Conservation (phyloP, 1,140 invertebrate genomes). For the Luehdorfia chinensis region DNA sequence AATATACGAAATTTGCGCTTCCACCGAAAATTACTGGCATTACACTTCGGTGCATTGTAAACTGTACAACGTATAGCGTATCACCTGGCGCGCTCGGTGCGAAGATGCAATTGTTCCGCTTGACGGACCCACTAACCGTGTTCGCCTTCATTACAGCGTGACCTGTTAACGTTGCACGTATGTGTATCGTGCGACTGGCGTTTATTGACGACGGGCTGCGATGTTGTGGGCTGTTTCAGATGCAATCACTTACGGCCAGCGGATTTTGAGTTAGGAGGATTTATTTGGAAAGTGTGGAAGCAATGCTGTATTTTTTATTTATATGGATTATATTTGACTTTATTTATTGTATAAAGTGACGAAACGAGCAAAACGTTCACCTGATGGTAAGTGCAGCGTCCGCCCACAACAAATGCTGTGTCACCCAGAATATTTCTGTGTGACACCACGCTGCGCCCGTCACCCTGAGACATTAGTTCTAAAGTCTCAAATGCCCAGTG, state of each 20-base stretch:
- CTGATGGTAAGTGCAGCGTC: no score
- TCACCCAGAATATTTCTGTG: no score
- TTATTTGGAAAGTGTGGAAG: not conserved
- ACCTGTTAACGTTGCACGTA: constrained; percentile 22
- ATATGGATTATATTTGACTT: no score
- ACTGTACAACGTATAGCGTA: constrained; percentile 22
- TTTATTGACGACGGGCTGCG: not conserved
- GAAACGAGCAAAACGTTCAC: no score
- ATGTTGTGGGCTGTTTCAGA: not conserved
- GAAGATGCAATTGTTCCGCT: constrained; percentile 54
- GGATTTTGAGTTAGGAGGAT: not conserved
- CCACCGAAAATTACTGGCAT: constrained; percentile 27
- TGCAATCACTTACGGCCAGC: not conserved
- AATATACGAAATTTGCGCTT: constrained; percentile 22
- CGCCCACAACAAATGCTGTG: no score
- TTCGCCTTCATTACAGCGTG: constrained; percentile 45
- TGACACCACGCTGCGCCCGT: no score
- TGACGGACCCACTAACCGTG: constrained; percentile 37
- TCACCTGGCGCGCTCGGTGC: constrained; percentile 26
- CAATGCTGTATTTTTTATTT: not conserved
- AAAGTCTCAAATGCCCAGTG: no score
- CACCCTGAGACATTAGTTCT: no score
- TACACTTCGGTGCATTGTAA: constrained; percentile 25
- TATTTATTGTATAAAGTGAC: no score
- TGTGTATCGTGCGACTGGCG: constrained; percentile 18